phyloP scores from a whole-genome alignment of 2,113 vertebrate species.

The Sinocyclocheilus maitianheensis region DNA sequence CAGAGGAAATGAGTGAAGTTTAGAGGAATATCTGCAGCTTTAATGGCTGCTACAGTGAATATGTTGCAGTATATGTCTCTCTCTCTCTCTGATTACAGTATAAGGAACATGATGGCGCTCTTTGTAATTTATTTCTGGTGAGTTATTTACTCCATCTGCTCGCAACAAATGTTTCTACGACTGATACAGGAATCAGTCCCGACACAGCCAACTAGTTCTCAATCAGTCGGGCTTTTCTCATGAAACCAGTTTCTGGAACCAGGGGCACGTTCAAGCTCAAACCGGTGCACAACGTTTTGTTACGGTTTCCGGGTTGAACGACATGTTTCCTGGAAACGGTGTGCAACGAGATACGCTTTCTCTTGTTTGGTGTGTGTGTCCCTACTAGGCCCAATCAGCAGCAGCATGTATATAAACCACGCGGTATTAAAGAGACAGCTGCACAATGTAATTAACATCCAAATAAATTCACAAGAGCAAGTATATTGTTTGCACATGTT shows the following conservation, averaged over 20 bases:
- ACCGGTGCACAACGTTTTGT: too few relatives aligned
- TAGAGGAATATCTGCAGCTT: not conserved
- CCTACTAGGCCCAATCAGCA: too few relatives aligned
- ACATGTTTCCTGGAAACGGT: too few relatives aligned
- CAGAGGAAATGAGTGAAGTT: not conserved
- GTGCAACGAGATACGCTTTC: too few relatives aligned
- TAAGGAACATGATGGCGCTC: not conserved
- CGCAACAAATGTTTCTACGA: not conserved
- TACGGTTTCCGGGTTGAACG: too few relatives aligned
- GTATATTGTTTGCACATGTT: too few relatives aligned
- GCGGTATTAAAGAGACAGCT: too few relatives aligned
- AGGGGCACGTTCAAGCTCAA: too few relatives aligned
- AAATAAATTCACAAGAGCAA: too few relatives aligned
- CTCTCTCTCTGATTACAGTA: conserved; percentile 14
- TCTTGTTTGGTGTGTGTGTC: too few relatives aligned
- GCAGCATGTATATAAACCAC: too few relatives aligned
- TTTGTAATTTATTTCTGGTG: conserved; percentile 30
- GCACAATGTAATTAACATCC: too few relatives aligned
- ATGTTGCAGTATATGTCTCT: not conserved
- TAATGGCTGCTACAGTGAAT: conserved; percentile 13
- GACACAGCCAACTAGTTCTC: not conserved
- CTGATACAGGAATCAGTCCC: not conserved
- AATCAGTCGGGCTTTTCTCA: not conserved
- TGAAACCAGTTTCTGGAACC: not conserved
- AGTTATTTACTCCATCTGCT: conserved; percentile 16